A percentile compares a stretch with the other conserved stretches of the same genome.
Evolutionary conservation across 2,113 vertebrate species (phyloP).

Genomic region (Orientallactaga bullata): DNA sequence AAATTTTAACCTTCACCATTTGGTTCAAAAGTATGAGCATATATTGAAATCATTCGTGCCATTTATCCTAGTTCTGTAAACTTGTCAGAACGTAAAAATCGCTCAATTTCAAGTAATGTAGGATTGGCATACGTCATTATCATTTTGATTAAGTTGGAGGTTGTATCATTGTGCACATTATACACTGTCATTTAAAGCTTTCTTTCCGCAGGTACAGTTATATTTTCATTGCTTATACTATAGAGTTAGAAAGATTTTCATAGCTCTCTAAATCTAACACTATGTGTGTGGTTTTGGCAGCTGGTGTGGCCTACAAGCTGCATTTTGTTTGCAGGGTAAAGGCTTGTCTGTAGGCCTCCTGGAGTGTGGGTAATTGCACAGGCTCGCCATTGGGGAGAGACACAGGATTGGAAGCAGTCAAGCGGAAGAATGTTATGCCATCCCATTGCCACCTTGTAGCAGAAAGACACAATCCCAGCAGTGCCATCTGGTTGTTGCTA

Average conservation of each 20-base stretch:
- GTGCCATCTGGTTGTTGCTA: constrained; percentile 96
- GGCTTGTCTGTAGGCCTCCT: constrained; percentile 95
- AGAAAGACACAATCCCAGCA: constrained; percentile 93
- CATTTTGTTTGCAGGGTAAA: constrained; percentile 98
- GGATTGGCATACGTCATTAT: constrained; percentile 99
- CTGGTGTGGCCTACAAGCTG: constrained; percentile 96
- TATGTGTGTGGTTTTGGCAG: constrained; percentile 97
- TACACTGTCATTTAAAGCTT: constrained; percentile 90
- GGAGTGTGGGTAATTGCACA: constrained; percentile 97
- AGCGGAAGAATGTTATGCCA: constrained; percentile 98
- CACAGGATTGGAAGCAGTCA: constrained; percentile 96
- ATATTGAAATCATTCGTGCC: constrained; percentile 98
- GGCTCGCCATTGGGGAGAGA: constrained; percentile 94
- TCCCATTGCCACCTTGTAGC: constrained; percentile 96
- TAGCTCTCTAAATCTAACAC: constrained; percentile 90
- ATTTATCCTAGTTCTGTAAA: constrained; percentile 99
- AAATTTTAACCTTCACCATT: constrained; percentile 99
- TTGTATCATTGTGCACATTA: constrained; percentile 91
- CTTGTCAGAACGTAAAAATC: constrained; percentile 98
- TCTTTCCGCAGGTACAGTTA: constrained; percentile 89
- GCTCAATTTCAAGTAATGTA: constrained; percentile 93
- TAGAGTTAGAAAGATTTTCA: constrained; percentile 89
- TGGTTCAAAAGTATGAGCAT: constrained; percentile 97
- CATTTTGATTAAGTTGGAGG: constrained; percentile 98
- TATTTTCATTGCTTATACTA: constrained; percentile 90